Percentiles rank a stretch among this genome's conserved stretches.
phyloP scores from a whole-genome alignment of 2,113 vertebrate species.

The Cacatua alba region DNA sequence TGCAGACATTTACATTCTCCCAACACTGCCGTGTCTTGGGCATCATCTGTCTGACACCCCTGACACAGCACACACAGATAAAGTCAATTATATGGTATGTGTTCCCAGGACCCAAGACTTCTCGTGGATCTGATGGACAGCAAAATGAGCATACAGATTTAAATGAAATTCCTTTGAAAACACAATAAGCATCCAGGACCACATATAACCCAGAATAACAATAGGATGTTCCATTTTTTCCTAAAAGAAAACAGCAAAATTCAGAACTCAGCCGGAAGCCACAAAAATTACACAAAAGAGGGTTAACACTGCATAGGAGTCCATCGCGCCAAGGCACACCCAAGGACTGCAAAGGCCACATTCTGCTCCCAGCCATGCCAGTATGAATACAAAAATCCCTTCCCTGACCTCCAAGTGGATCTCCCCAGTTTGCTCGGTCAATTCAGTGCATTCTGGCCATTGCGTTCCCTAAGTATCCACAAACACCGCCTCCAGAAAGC shows the following conservation, averaged over 20 bases:
- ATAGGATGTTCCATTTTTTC: not conserved
- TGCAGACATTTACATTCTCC: not conserved
- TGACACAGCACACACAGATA: not conserved
- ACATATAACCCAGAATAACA: not conserved
- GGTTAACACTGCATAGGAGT: conserved; percentile 32
- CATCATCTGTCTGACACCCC: not conserved
- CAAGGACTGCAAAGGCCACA: not conserved
- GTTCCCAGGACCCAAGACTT: not conserved
- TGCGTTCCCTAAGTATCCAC: fast-evolving
- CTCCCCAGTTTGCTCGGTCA: fast-evolving
- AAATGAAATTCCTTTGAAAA: not conserved
- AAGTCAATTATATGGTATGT: not conserved
- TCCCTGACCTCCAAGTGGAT: not conserved
- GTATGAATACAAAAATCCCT: not conserved
- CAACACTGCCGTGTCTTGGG: not conserved
- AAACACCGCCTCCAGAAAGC: not conserved
- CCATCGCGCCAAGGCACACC: not conserved
- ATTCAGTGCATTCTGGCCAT: not conserved
- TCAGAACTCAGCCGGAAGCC: conserved; percentile 38
- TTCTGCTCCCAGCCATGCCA: not conserved
- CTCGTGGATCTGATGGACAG: not conserved
- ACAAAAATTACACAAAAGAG: conserved; percentile 43
- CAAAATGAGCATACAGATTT: not conserved
- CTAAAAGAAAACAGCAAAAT: conserved; percentile 26
- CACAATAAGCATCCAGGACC: not conserved